Conservation (phyloP, 2,113 vertebrate genomes). For the Brachypteracias leptosomus region DNA sequence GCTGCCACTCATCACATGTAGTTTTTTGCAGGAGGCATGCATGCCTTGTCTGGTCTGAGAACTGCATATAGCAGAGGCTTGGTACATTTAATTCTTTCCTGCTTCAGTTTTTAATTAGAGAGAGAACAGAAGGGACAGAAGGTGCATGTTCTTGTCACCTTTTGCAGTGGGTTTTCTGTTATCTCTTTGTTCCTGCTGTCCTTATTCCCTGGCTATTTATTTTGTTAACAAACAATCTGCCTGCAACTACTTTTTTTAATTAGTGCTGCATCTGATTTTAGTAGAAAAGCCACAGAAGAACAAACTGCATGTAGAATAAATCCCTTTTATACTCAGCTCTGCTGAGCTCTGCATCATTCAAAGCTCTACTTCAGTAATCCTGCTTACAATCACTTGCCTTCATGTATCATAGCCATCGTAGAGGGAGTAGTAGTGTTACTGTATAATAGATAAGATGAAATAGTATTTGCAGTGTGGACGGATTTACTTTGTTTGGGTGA, state of each 20-base stretch:
- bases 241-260: not conserved
- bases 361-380: not conserved
- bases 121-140: not conserved
- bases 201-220: conserved; percentile 19
- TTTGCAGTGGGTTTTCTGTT: conserved; percentile 7
- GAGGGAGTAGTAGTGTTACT: not conserved
- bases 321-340: not conserved
- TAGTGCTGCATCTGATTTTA: not conserved
- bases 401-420: not conserved
- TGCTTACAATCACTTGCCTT: not conserved
- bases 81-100: not conserved
- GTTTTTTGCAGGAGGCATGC: not conserved
- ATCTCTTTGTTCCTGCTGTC: not conserved
- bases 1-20: accelerated
- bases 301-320: not conserved
- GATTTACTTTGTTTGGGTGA: not conserved
- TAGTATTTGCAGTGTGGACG: not conserved
- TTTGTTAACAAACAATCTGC: conserved; percentile 12
- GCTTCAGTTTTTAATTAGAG: conserved; percentile 30
- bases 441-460: not conserved
- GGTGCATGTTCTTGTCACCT: not conserved
- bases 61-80: not conserved
- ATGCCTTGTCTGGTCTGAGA: not conserved
- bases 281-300: conserved; percentile 1
- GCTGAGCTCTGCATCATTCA: not conserved